Evolutionary conservation across 1,140 invertebrate genomes (phyloP).

Genomic region (Tetramorium simillimum): DNA sequence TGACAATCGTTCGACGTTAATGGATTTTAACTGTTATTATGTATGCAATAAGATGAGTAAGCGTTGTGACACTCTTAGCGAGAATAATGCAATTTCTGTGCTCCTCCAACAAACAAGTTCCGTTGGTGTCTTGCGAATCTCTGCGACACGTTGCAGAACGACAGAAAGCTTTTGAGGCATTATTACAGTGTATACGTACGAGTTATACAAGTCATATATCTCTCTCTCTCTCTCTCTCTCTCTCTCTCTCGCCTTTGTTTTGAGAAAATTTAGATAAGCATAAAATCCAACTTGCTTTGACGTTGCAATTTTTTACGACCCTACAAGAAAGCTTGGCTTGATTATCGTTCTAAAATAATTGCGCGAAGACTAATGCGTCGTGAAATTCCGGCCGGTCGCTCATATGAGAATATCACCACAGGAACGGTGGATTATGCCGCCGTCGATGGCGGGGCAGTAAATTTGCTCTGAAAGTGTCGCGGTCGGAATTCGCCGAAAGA

Average conservation of each 20-base stretch:
- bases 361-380: not conserved
- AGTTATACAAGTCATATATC: not conserved
- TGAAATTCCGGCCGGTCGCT: constrained; percentile 18
- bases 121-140: not conserved
- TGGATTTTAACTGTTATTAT: constrained; percentile 41
- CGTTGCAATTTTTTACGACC: not conserved
- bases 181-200: not conserved
- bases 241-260: not conserved
- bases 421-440: constrained; percentile 10
- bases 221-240: not conserved
- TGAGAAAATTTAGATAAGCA: not conserved
- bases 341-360: constrained; percentile 8
- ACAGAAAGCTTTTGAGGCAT: not conserved
- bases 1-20: constrained; percentile 20
- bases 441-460: constrained; percentile 29
- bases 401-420: constrained; percentile 16
- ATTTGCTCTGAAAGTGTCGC: constrained; percentile 28
- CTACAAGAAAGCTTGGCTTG: not conserved
- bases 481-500: constrained; percentile 49
- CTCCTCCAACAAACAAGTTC: constrained; percentile 17
- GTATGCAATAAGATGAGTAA: constrained; percentile 27
- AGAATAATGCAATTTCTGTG: constrained; percentile 52
- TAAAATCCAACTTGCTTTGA: not conserved
- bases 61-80: constrained; percentile 24
- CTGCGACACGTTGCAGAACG: not conserved